Evolutionary conservation across 1,140 invertebrate species (phyloP), one percentile per base, ranked within the genome.

Genomic region (Brachionus rotundiformis): DNA sequence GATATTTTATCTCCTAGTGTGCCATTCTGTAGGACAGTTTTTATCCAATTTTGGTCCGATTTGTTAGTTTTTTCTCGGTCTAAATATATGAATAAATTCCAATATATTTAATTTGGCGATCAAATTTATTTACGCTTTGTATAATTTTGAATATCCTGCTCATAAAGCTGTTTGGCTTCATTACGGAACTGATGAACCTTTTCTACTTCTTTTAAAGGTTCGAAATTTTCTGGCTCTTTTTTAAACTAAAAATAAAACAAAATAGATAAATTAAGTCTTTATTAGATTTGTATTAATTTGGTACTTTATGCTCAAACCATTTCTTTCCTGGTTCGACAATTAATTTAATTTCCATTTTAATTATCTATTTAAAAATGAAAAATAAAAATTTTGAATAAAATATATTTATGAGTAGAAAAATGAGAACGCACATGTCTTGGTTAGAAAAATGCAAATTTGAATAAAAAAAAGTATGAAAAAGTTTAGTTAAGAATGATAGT

Each of bases 1-100:
- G 94, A 94, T 59, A 96, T 90, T 89, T 93, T 94, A 88, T 97
- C 95, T 1, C 91, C 90, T 1, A 92, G 90, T 6, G 94, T 95
- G 61, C 94, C 94, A 83, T 92, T 92, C 25, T 90, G 89, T 61
- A 95, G 87, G 5, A 95, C 91, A 16, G 92, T 94, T 83, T 92
- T 91, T 81, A 94, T 91, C 94, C 94, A 96, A 11, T 84, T 83
- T 27, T 86, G 85, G 82, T 90, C 88, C 31, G 88, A 87, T 41
- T 86, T 86, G 44, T 86, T 86, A 3, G 61, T 83, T 19, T 82
- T 83, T 68, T 86, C 85, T 81, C 84, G 83, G 49, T 86, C 86
- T 87, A 82, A 76, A 25, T n/a, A n/a, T n/a, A n/a, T n/a, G n/a
- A n/a, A n/a, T n/a, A n/a, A n/a, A n/a, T n/a, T n/a, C n/a, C n/a